Conservation (phyloP, 2,888 invertebrate species). For the Drosophila nigricruria region DNA sequence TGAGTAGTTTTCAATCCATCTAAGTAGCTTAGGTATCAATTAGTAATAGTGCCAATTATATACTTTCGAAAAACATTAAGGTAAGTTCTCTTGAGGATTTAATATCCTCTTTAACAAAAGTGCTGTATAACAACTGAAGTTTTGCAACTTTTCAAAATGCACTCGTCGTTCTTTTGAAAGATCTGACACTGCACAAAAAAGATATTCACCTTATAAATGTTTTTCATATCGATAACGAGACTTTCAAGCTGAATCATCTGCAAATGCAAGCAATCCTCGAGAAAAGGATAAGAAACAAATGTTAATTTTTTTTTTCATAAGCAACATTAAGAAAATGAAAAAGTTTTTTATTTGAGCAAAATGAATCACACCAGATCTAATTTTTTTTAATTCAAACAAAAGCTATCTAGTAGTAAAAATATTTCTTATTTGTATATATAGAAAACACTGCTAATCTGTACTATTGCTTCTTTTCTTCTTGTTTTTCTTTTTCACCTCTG, state of each 20-base stretch:
- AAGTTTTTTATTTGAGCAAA: conserved; percentile 21
- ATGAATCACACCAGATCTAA: conserved; percentile 13
- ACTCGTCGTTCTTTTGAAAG: conserved; percentile 15
- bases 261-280: neutral
- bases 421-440: conserved; percentile 70
- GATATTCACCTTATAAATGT: conserved; percentile 2
- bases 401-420: conserved; percentile 57
- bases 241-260: neutral
- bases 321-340: conserved; percentile 1
- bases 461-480: conserved; percentile 79
- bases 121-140: conserved; percentile 19
- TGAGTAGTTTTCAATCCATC: conserved; percentile 55
- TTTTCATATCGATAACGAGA: conserved; percentile 2
- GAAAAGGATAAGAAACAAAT: neutral
- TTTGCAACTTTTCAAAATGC: conserved; percentile 16
- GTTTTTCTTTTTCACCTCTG: conserved; percentile 75
- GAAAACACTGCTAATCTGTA: conserved; percentile 78
- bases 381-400: conserved; percentile 17
- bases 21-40: conserved; percentile 50
- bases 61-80: conserved; percentile 30
- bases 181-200: conserved; percentile 37
- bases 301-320: conserved; percentile 9
- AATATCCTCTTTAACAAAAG: conserved; percentile 6
- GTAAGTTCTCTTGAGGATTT: conserved; percentile 43
- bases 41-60: conserved; percentile 27